Evolutionary conservation across 2,888 invertebrate species (phyloP), one percentile per base, ranked within the genome.

Genomic region (Leptura quadrifasciata): DNA sequence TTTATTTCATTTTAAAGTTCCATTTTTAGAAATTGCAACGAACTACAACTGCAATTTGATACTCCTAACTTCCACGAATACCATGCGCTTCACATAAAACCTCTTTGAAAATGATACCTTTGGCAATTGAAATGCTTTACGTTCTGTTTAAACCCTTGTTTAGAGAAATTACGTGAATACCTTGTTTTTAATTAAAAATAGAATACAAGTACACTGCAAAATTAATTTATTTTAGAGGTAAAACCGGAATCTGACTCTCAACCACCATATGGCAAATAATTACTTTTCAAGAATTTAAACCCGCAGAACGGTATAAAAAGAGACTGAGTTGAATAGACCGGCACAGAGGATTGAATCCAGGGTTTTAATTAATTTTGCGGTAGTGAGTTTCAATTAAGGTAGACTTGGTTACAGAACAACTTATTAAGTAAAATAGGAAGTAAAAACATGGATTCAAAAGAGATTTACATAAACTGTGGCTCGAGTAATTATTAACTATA

Each of bases 261-360:
- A 68, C 67, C 12, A 18, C 31, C 57, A 55, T 20, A 35, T 31
- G 31, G 20, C 52, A 57, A 31, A 27, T 68, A 68, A 68, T 55
- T 68, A 68, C 57, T 57, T 31, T 55, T 24, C n/a, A 24, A 52
- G 57, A 68, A 55, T 68, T 68, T 57, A 18, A 57, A 68, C 21
- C 31, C 55, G 31, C n/a, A 68, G 57, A 18, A 31, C 31, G 55
- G 27, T 35, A 47, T 63, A 17, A 60, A 60, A 63, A 57, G 24
- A 17, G 35, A 54, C 55, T 20, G 17, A 31, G 24, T 31, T 57
- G 52, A 68, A 68, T 31, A 57, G 10, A 57, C 57, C 31, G 9
- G 24, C 21, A 15, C n/a, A 21, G n/a, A 17, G 60, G 17, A 31
- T 5, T 15, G 39, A 6, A 31, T n/a, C 6, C 18, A 17, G n/a